Base-by-base conservation (phyloP, 1,140 invertebrate genomes). In the Hyposmocoma kahamanoa region DNA sequence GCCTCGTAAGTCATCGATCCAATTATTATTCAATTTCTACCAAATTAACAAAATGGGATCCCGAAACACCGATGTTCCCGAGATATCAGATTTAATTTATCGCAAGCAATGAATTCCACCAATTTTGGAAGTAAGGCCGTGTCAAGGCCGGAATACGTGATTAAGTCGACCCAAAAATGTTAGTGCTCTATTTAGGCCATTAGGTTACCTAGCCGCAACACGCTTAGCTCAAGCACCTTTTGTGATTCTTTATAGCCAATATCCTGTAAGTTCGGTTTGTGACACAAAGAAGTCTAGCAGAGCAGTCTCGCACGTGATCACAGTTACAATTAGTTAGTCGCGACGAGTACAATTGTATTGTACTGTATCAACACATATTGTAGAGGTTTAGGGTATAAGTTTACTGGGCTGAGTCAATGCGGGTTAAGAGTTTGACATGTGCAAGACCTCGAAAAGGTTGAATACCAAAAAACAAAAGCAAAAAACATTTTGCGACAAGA, bases 231-330 rank as follows among this genome's bases (percentile, higher is more conserved):
- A n/a, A 15, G 59, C 53, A 55, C 71, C 67, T 66, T 78, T 74
- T 75, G 60, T 56, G 67, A 71, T 67, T 57, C 60, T 53, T 57
- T 65, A 67, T 62, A 63, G 55, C 50, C 53, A 44, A 63, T 72
- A 65, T 72, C 65, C 68, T 76, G 68, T 67, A 24, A 47, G 18
- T 42, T 42, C 50, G 48, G 44, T 62, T 56, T 67, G 62, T 67
- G 61, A 67, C 73, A 71, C 69, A 79, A 77, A 69, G 70, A 71
- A 53, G 69, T 64, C 58, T 57, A 67, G 42, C 56, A 63, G 56
- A 71, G 62, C 62, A 56, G 59, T 46, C 51, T 45, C 32, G 59
- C 18, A 71, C 70, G 73, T 79, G 75, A 66, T 43, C 13, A 45
- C 68, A 51, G 10, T 30, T n/a, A n/a, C n/a, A n/a, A n/a, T n/a